These are phyloP conservation scores for Megalops atlanticus DNA, from an alignment of 2,113 vertebrate genomes.

Conservation along the genomic window DNA sequence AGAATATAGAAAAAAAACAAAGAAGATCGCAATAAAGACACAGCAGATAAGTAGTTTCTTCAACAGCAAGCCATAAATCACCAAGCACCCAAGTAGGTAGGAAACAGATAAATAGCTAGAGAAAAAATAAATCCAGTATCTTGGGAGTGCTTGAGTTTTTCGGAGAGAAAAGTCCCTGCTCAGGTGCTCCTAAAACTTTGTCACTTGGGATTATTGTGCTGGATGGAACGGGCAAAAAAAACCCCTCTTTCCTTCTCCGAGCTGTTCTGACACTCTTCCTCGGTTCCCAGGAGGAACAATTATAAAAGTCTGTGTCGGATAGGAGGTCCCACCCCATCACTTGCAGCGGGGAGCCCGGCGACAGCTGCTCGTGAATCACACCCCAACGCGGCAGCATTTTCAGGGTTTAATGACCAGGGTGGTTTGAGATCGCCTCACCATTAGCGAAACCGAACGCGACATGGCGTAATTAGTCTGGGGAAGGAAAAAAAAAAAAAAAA, in stretches of 20 bases:
- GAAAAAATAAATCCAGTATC: neutral
- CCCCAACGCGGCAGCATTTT: too few relatives aligned
- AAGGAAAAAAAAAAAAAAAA: neutral
- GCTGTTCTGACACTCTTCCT: conserved; percentile 56
- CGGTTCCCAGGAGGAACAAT: conserved; percentile 64
- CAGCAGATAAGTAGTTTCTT: conserved; percentile 8
- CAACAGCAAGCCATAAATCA: neutral
- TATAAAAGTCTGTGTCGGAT: conserved; percentile 54
- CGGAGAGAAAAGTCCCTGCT: neutral
- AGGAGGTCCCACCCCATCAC: conserved; percentile 24
- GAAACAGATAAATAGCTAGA: conserved; percentile 24
- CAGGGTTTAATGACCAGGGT: neutral
- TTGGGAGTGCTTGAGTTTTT: conserved; percentile 13
- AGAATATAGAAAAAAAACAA: neutral
- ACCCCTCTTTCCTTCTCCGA: conserved; percentile 35
- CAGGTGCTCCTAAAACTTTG: neutral
- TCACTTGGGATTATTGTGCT: neutral
- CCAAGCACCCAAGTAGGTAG: conserved; percentile 18
- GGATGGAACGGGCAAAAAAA: neutral
- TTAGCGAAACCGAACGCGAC: neutral
- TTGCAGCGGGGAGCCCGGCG: neutral
- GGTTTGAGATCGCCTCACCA: neutral
- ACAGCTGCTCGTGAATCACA: neutral
- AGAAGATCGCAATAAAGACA: neutral
- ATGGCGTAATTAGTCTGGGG: neutral